Evolutionary conservation across 2,113 vertebrate species (phyloP).

Genomic region (Hymenochirus boettgeri): DNA sequence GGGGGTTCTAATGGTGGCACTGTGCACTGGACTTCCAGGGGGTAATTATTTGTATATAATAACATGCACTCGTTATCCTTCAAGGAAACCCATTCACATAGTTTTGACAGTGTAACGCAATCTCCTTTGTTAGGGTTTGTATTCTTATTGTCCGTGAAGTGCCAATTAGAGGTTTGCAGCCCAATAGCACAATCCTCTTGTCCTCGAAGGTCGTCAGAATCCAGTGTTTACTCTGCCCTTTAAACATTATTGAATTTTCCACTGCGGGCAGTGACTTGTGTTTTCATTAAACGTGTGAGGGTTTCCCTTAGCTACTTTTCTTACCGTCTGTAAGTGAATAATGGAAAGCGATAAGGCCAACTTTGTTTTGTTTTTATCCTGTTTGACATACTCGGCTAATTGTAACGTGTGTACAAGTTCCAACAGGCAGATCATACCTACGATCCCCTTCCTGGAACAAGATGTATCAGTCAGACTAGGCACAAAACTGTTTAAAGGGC

Average conservation of each 20-base stretch:
- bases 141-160: no score
- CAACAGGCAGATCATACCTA: constrained; percentile 43
- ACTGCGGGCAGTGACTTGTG: constrained; percentile 53
- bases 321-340: constrained; percentile 47
- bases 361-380: constrained; percentile 51
- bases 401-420: constrained; percentile 36
- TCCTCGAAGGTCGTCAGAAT: no score
- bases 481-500: neutral
- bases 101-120: no score
- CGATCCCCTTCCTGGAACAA: constrained; percentile 17
- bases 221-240: constrained; percentile 21
- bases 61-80: no score
- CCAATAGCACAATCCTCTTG: no score
- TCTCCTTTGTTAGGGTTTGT: no score
- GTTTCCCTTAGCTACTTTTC: constrained; percentile 59
- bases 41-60: no score
- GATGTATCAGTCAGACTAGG: constrained; percentile 15
- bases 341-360: neutral
- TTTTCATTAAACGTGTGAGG: constrained; percentile 50
- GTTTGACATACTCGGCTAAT: neutral
- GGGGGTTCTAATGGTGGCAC: no score
- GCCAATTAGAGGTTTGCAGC: no score
- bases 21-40: no score
- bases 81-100: no score
- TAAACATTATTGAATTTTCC: constrained; percentile 47